Evolutionary conservation across 2,797 vertebrate species (phyloP), one percentile per base, ranked within the genome.

Genomic region (Phrynocephalus guinanensis): DNA sequence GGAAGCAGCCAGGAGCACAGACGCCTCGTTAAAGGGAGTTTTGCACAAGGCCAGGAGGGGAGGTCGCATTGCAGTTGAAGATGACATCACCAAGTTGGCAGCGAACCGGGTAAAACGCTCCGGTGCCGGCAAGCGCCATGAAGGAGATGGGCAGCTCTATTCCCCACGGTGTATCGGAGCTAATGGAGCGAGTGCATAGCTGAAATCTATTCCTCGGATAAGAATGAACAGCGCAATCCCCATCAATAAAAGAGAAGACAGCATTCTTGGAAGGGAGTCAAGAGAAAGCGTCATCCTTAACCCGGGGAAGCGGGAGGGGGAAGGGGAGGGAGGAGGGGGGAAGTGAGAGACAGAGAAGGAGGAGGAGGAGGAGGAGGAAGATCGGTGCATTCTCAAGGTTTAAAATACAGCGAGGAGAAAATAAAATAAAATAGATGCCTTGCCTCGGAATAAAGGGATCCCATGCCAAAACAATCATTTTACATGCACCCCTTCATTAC

Each of bases 171-270:
- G 33, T 1, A 84, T 71, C 71, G 68, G 3, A 6, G 90, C 90
- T 92, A 92, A 92, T 92, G 90, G 87, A 90, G 91, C 86, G 33
- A 73, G 79, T 2, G 1, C 75, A 88, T 89, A 0, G 3, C 83
- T 87, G 89, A 90, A 92, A 88, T 90, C 83, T 1, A 85, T 80
- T 81, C 94, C 90, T 60, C 81, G 73, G 80, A 88, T 85, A 88
- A 90, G 90, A 89, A 86, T 70, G 87, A 2, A 80, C 44, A 1
- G 83, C 56, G 50, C 73, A 13, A 86, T 71, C 82, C 5, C 11
- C 88, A 84, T 90, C 91, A 82, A 89, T 89, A 91, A 90, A 44
- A 89, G 82, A 77, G 8, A 86, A 87, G 88, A 82, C 8, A 5
- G 86, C 44, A 8, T 1, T 67, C 77, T 85, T 83, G 82, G 88